phyloP scores from a whole-genome alignment of 2,113 vertebrate genomes.

The Lota lota region DNA sequence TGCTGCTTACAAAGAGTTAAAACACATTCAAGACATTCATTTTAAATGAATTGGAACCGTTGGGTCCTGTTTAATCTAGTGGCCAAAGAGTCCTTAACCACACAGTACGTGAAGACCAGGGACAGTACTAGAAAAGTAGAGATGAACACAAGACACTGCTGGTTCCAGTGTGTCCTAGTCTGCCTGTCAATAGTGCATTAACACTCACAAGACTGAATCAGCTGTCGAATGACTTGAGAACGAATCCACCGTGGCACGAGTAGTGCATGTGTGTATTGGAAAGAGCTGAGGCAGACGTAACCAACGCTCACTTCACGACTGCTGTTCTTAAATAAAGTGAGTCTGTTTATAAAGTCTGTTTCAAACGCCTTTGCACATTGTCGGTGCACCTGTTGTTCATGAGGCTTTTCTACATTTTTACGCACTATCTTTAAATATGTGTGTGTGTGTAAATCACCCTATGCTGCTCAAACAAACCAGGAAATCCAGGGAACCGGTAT shows the following conservation, averaged over 20 bases:
- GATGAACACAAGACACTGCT: conserved; percentile 32
- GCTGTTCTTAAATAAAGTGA: conserved; percentile 35
- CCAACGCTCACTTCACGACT: too few relatives aligned
- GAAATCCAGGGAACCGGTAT: conserved; percentile 24
- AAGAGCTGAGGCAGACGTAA: conserved; percentile 51
- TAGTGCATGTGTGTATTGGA: conserved; percentile 40
- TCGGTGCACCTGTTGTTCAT: conserved; percentile 25
- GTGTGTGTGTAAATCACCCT: conserved; percentile 54
- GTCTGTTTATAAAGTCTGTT: conserved; percentile 43
- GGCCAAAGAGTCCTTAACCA: too few relatives aligned
- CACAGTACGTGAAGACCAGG: too few relatives aligned
- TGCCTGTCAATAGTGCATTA: too few relatives aligned
- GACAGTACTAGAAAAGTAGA: conserved; percentile 16
- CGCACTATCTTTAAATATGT: conserved; percentile 31
- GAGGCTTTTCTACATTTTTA: conserved; percentile 33
- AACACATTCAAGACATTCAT: conserved; percentile 47
- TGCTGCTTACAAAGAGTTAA: conserved; percentile 43
- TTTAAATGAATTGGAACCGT: conserved; percentile 36
- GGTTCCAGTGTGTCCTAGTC: conserved; percentile 38
- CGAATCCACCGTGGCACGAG: conserved; percentile 23
- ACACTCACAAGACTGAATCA: too few relatives aligned
- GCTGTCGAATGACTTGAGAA: background rate
- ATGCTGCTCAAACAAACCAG: conserved; percentile 64
- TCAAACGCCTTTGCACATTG: conserved; percentile 47
- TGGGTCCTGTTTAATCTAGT: too few relatives aligned